Percentiles rank a stretch among this genome's conserved stretches.
Evolutionary conservation across 2,888 invertebrate species (phyloP).

Genomic region (Drosophila kokeensis): DNA sequence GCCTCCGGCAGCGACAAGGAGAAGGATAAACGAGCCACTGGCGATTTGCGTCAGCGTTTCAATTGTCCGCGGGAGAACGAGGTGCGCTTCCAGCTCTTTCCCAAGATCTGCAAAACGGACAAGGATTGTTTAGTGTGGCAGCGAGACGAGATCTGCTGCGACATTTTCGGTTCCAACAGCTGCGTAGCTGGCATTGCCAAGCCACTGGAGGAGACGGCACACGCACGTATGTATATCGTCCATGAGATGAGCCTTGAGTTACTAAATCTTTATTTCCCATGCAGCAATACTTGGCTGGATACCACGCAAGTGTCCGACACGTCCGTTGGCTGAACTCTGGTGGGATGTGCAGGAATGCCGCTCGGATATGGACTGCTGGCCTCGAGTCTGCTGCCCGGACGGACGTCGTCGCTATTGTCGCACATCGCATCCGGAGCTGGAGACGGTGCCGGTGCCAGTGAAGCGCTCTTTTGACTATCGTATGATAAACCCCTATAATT

Average conservation of each 20-base stretch:
- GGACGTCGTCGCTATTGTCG: conserved; percentile 89
- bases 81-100: conserved; percentile 84
- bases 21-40: conserved; percentile 73
- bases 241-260: rapidly evolving
- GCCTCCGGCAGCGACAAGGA: conserved; percentile 81
- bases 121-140: conserved; percentile 83
- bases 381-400: conserved; percentile 91
- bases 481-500: conserved; percentile 82
- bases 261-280: conserved; percentile 21
- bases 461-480: conserved; percentile 88
- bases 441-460: conserved; percentile 87
- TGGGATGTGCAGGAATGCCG: conserved; percentile 90
- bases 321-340: conserved; percentile 89
- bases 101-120: conserved; percentile 83
- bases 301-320: conserved; percentile 89
- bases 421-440: conserved; percentile 89
- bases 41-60: conserved; percentile 71
- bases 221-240: conserved; percentile 74
- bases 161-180: conserved; percentile 85
- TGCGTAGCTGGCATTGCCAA: conserved; percentile 88
- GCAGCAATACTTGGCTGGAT: conserved; percentile 90
- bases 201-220: conserved; percentile 85
- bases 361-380: conserved; percentile 90
- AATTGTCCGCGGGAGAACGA: conserved; percentile 85
- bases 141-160: conserved; percentile 83